phyloP scores from a whole-genome alignment of 2,113 vertebrate species.

The Gopherus evgoodei region DNA sequence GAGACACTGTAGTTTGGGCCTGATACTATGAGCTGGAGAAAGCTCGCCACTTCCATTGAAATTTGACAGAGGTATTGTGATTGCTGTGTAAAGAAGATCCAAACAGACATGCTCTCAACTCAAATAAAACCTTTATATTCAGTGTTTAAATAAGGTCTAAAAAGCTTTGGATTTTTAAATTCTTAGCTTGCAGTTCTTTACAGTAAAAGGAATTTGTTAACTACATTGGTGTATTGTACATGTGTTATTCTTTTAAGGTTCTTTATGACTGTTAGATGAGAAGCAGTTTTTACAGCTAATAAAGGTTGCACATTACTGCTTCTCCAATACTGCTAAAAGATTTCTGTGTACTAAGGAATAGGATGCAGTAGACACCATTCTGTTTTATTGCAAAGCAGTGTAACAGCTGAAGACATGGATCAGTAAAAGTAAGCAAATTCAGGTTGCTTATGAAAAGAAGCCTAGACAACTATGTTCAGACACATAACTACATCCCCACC shows the following conservation, averaged over 20 bases:
- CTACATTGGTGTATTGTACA: rapidly evolving
- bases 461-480: conserved; percentile 64
- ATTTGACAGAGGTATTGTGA: not conserved
- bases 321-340: conserved; percentile 47
- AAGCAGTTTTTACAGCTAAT: not conserved
- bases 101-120: not conserved
- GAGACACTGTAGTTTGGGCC: not conserved
- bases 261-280: not conserved
- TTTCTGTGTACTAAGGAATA: conserved; percentile 69
- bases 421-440: conserved; percentile 72
- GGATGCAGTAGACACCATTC: conserved; percentile 57
- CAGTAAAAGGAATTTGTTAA: not conserved
- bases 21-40: not conserved
- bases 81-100: not conserved
- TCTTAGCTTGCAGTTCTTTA: rapidly evolving
- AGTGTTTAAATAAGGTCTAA: not conserved
- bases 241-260: not conserved
- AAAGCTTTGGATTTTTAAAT: not conserved
- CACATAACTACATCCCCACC: conserved; percentile 3
- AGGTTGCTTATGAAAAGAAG: conserved; percentile 68
- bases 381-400: conserved; percentile 62
- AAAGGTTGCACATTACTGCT: conserved; percentile 21
- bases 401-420: conserved; percentile 71
- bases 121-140: not conserved
- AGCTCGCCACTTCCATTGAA: rapidly evolving